Base-by-base conservation (phyloP, 2,113 vertebrate genomes). In the Blennius ocellaris region DNA sequence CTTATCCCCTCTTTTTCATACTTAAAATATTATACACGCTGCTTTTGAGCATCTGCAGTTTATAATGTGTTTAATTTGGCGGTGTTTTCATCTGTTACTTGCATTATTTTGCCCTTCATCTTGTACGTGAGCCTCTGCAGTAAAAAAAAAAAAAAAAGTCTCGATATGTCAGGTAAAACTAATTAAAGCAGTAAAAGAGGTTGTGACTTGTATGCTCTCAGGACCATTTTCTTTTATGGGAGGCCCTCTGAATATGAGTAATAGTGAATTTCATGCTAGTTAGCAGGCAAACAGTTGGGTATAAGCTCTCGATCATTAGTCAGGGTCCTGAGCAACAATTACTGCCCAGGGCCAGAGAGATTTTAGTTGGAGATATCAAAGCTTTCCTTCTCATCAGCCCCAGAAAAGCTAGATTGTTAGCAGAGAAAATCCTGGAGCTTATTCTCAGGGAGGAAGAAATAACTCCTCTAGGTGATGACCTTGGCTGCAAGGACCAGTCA, bases 261-360 rank as follows among this genome's bases (percentile, higher is more conserved):
- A 92, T 87, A 49, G 87, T 72, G 49, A 49, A 86, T 87, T 80
- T 90, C 76, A 87, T 88, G 78, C 76, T 85, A 55, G 79, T 90
- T 79, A 89, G 80, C 81, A 68, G 86, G 63, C 45, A 11, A 80
- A 69, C 41, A 47, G 69, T 88, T 82, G 78, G 88, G 87, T 85
- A 66, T 41, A 58, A 59, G 78, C 45, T 69, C 21, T 30, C 21
- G 21, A 30, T 30, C 21, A 39, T 88, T 84, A 89, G 76, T 81
- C 63, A 73, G 60, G 64, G 48, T 50, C 56, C 63, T 69, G 70
- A 69, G 63, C 17, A 54, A 56, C 54, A 69, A 59, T 76, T 70
- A 65, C 63, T 85, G 59, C 75, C 61, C 17, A 45, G 36, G 11
- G 43, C 66, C 66, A 62, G 15, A 61, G 49, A 74, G 51, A 53